Conservation (phyloP, 2,888 invertebrate genomes). For the Heteromurus nitidus region DNA sequence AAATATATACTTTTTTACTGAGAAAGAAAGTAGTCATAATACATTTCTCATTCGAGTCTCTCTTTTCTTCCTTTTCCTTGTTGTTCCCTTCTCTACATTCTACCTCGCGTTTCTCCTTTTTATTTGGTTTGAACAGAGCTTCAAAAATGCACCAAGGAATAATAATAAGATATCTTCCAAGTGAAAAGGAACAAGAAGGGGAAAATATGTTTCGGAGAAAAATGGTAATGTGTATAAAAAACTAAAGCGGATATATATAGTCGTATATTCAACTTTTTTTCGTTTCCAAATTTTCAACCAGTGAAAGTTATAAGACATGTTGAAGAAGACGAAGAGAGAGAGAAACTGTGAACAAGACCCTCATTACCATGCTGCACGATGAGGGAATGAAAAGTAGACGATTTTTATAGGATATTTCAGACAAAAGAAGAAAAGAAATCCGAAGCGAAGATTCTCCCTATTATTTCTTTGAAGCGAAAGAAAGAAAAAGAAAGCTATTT, state of each 20-base stretch:
- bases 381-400: slow-evolving; percentile 44
- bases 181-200: too few species aligned
- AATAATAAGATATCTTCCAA: too few species aligned
- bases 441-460: slow-evolving; percentile 19
- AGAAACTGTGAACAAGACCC: slow-evolving; percentile 56
- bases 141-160: slow-evolving; percentile 44
- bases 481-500: too few species aligned
- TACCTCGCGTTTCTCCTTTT: background rate
- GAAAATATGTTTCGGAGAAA: too few species aligned
- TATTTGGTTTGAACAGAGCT: slow-evolving; percentile 37
- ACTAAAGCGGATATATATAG: too few species aligned
- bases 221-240: too few species aligned
- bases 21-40: slow-evolving; percentile 30
- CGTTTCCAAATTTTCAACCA: slow-evolving; percentile 40
- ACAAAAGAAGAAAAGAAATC: too few species aligned
- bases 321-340: background rate
- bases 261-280: too few species aligned
- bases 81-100: slow-evolving; percentile 7
- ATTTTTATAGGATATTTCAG: slow-evolving; percentile 51
- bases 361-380: slow-evolving; percentile 60
- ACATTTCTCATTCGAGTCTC: slow-evolving; percentile 38
- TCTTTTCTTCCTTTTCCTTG: slow-evolving; percentile 23
- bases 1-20: too few species aligned
- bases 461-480: too few species aligned
- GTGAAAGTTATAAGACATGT: slow-evolving; percentile 23